phyloP scores from a whole-genome alignment of 2,797 vertebrate species.

The Rachycentron canadum region DNA sequence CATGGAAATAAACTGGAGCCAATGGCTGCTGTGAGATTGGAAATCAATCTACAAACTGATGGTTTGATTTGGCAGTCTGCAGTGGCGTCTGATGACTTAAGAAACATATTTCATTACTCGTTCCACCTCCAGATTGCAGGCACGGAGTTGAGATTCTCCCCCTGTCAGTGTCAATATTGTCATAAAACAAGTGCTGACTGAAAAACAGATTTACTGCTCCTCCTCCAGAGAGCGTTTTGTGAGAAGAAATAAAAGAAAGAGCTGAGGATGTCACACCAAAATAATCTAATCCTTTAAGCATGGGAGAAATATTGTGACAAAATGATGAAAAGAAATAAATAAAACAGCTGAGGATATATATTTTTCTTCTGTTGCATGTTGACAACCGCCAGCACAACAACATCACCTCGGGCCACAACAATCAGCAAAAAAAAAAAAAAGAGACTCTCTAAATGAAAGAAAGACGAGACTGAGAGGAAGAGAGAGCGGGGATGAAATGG shows the following conservation, averaged over 20 bases:
- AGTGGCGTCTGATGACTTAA: constrained; percentile 28
- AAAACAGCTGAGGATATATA: constrained; percentile 62
- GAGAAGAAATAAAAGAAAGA: constrained; percentile 55
- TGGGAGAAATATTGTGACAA: constrained; percentile 60
- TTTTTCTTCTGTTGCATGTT: constrained; percentile 53
- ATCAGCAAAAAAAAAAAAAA: constrained; percentile 42
- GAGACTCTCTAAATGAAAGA: constrained; percentile 63
- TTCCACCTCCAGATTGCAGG: constrained; percentile 49
- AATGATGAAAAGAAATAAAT: constrained; percentile 60
- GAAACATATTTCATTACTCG: constrained; percentile 30
- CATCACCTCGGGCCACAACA: constrained; percentile 68
- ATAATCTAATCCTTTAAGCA: constrained; percentile 76
- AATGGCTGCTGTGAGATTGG: neutral
- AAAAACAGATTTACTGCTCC: constrained; percentile 56
- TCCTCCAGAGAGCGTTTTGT: constrained; percentile 61
- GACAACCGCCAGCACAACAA: constrained; percentile 64
- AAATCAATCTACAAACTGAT: constrained; percentile 40
- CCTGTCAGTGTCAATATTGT: constrained; percentile 54
- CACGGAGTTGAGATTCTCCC: constrained; percentile 39
- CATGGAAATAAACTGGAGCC: constrained; percentile 5
- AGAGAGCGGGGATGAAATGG: constrained; percentile 48
- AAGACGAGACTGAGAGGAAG: constrained; percentile 50
- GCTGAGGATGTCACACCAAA: constrained; percentile 64
- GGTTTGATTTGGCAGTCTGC: constrained; percentile 24
- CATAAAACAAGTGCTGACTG: constrained; percentile 47